Percentiles rank a stretch among this genome's conserved stretches.
These are phyloP conservation scores for Agonopterix alstromeriana DNA, from an alignment of 2,888 invertebrate species.

Conservation along the genomic window DNA sequence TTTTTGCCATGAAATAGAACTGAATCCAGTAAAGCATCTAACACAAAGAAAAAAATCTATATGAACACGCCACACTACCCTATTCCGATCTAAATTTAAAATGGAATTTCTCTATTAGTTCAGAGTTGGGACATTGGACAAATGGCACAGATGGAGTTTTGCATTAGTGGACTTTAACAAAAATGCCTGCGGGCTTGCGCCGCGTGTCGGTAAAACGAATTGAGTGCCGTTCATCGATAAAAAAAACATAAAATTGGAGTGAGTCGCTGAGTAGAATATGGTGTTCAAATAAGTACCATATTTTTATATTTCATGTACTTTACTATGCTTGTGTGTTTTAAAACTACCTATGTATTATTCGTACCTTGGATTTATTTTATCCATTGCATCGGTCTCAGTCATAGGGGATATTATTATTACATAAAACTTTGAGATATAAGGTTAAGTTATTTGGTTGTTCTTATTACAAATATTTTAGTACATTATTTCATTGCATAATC, in stretches of 20 bases:
- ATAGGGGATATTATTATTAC: no score
- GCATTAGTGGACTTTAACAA: slow-evolving; percentile 45
- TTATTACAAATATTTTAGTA: no score
- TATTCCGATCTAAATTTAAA: slow-evolving; percentile 25
- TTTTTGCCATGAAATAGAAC: no score
- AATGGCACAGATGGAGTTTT: slow-evolving; percentile 45
- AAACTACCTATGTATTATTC: no score
- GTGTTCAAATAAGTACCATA: neutral
- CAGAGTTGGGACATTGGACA: slow-evolving; percentile 34
- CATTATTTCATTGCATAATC: no score
- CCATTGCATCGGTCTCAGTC: no score
- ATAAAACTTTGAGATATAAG: no score
- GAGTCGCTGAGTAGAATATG: neutral
- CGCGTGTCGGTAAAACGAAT: slow-evolving; percentile 26
- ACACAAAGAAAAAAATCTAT: neutral
- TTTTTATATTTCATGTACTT: neutral
- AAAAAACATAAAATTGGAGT: slow-evolving; percentile 8
- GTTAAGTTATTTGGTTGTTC: no score
- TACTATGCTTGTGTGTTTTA: no score
- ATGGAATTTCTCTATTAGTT: slow-evolving; percentile 49
- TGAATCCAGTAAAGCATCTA: no score
- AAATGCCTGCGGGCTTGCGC: slow-evolving; percentile 34
- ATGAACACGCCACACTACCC: neutral
- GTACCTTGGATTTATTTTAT: no score
- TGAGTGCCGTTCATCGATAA: slow-evolving; percentile 12